Conservation (phyloP, 2,888 invertebrate species). For the Monopis laevigella region DNA sequence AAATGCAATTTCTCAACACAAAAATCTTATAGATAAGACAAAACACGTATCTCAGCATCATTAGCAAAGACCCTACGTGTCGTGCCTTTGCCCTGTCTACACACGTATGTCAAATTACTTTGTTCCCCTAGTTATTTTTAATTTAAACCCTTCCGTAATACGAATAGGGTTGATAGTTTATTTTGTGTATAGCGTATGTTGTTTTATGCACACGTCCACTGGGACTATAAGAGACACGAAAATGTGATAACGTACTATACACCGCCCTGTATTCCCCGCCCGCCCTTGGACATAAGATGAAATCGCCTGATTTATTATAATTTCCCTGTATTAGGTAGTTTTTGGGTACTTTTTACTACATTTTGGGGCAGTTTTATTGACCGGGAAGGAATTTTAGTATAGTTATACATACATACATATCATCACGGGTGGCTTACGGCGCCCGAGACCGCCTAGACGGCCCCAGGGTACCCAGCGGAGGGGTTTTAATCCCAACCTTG, state of each 20-base stretch:
- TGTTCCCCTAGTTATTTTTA: too few relatives aligned
- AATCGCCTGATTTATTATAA: constrained; percentile 10
- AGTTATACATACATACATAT: too few relatives aligned
- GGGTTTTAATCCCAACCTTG: too few relatives aligned
- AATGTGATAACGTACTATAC: constrained; percentile 28
- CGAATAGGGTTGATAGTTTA: background rate
- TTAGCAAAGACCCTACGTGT: constrained; percentile 6
- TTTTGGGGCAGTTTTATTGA: too few relatives aligned
- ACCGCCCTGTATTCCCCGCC: background rate
- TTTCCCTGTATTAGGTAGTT: constrained; percentile 10
- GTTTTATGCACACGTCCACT: constrained; percentile 21
- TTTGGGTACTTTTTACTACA: background rate
- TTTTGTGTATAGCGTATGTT: background rate
- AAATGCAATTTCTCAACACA: constrained; percentile 5
- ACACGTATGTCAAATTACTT: too few relatives aligned
- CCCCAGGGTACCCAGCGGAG: too few relatives aligned
- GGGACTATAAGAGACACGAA: constrained; percentile 23
- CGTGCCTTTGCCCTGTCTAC: constrained; percentile 4
- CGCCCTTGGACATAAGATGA: constrained; percentile 9
- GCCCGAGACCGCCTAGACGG: too few relatives aligned
- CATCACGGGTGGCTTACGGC: too few relatives aligned
- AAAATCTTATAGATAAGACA: constrained; percentile 6
- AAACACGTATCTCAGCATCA: constrained; percentile 9
- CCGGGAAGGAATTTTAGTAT: too few relatives aligned
- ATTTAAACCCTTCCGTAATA: background rate